Conservation (phyloP, 2,888 invertebrate species). For the Tholera decimalis region DNA sequence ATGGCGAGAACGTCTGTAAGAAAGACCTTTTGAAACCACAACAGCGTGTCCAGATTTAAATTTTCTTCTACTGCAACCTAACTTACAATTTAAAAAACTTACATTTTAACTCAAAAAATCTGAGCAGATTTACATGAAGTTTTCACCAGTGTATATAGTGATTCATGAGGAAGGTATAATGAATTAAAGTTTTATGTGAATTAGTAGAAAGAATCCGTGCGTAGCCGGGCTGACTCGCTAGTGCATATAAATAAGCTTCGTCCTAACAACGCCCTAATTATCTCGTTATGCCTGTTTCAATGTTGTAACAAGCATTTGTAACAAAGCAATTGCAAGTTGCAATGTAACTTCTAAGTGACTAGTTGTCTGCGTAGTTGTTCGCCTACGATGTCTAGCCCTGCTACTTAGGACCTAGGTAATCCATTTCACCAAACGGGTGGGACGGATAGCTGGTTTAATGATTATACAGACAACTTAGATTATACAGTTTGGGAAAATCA, state of each 20-base stretch:
- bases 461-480: background rate
- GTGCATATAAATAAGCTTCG: too few relatives aligned
- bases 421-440: constrained; percentile 18
- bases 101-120: background rate
- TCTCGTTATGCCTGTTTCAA: background rate
- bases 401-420: constrained; percentile 20
- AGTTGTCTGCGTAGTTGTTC: constrained; percentile 34
- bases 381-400: constrained; percentile 38
- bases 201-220: too few relatives aligned
- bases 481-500: too few relatives aligned
- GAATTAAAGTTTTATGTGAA: too few relatives aligned
- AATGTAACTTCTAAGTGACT: constrained; percentile 36
- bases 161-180: too few relatives aligned
- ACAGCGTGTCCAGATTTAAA: background rate
- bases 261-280: background rate
- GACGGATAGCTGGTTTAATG: background rate
- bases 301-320: constrained; percentile 27
- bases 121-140: too few relatives aligned
- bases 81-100: background rate
- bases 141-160: too few relatives aligned
- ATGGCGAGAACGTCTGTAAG: too few relatives aligned
- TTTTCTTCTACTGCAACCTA: background rate
- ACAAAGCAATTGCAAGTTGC: constrained; percentile 30
- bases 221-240: too few relatives aligned
- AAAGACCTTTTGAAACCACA: too few relatives aligned